These are phyloP conservation scores for Nomada fucata DNA, from an alignment of 2,888 invertebrate species.

Conservation along the genomic window DNA sequence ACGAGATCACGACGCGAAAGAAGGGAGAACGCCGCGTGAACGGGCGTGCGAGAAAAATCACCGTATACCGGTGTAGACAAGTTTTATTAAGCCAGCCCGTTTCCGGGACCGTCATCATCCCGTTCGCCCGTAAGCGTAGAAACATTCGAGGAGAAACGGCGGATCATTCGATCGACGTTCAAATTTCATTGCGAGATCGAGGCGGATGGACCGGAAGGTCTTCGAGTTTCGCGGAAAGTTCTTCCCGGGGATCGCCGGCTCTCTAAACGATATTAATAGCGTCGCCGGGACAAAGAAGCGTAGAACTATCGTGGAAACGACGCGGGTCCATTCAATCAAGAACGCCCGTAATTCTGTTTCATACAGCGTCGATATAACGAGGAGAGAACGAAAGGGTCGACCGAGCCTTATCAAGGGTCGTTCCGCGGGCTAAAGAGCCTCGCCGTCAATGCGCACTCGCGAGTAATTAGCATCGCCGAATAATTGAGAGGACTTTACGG, in stretches of 20 bases:
- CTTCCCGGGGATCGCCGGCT: no score
- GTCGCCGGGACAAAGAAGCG: conserved; percentile 21
- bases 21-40: conserved; percentile 7
- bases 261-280: conserved; percentile 17
- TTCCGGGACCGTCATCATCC: background rate
- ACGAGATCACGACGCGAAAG: conserved; percentile 5
- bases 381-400: conserved; percentile 59
- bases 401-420: conserved; percentile 48
- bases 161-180: background rate
- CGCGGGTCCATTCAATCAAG: conserved; percentile 44
- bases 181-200: background rate
- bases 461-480: conserved; percentile 81
- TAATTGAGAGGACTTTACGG: conserved; percentile 81
- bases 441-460: conserved; percentile 71
- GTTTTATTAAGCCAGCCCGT: background rate
- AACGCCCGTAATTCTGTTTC: conserved; percentile 63
- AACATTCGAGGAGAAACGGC: background rate
- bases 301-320: conserved; percentile 48
- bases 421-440: conserved; percentile 68
- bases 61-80: conserved; percentile 3
- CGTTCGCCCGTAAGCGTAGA: background rate
- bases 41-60: conserved; percentile 2
- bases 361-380: conserved; percentile 60
- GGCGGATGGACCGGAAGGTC: no score
- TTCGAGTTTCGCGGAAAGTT: background rate